Evolutionary conservation across 2,888 invertebrate genomes (phyloP).

Genomic region (Venustoraphidia nigricollis): DNA sequence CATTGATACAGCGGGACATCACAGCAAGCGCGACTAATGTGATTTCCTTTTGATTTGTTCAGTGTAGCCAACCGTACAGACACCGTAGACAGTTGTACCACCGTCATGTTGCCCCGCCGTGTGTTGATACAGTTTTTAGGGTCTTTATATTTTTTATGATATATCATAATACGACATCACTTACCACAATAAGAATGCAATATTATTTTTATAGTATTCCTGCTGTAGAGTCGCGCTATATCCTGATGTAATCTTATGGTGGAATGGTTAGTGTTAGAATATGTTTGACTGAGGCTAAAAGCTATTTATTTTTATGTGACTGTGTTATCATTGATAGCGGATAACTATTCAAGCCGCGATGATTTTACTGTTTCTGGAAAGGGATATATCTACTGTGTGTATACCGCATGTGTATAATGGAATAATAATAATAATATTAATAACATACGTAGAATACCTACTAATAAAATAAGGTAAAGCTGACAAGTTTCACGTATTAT

Average conservation of each 20-base stretch:
- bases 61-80: too few species aligned
- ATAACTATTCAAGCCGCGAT: slow-evolving; percentile 20
- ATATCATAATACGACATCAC: slow-evolving; percentile 24
- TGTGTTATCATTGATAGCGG: slow-evolving; percentile 28
- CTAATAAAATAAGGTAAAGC: too few species aligned
- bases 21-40: too few species aligned
- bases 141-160: slow-evolving; percentile 27
- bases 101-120: too few species aligned
- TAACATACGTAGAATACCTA: too few species aligned
- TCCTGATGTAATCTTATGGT: slow-evolving; percentile 18
- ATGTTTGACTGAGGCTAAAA: slow-evolving; percentile 18
- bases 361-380: slow-evolving; percentile 21
- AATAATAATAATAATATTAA: slow-evolving; percentile 8
- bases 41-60: too few species aligned
- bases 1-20: too few species aligned
- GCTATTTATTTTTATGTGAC: slow-evolving; percentile 32
- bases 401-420: not conserved
- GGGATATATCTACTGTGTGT: slow-evolving; percentile 6
- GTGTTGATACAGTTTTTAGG: slow-evolving; percentile 4
- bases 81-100: too few species aligned
- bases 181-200: slow-evolving; percentile 28
- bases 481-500: too few species aligned
- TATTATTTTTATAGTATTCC: slow-evolving; percentile 27
- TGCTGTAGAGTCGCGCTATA: slow-evolving; percentile 10
- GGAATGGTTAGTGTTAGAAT: slow-evolving; percentile 10